A percentile compares a stretch with the other conserved stretches of the same genome.
Evolutionary conservation across 2,888 invertebrate species (phyloP).

Genomic region (Petrolisthes cinctipes): DNA sequence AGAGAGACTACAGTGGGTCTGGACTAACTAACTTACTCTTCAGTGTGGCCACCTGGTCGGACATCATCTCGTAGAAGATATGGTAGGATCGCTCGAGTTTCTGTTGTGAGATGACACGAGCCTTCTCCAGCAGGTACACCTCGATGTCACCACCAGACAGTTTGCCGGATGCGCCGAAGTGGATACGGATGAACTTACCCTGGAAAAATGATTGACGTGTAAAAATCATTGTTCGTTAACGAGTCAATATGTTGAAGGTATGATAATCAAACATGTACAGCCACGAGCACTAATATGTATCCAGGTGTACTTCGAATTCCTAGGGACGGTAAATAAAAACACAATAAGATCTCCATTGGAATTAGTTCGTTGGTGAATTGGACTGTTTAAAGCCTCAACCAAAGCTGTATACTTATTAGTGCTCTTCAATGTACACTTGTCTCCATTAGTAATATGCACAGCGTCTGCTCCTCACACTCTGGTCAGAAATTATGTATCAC

Average conservation of each 20-base stretch:
- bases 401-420: too few relatives aligned
- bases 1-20: neutral
- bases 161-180: slow-evolving; percentile 65
- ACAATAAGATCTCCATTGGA: neutral
- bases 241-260: neutral
- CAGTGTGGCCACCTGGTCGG: slow-evolving; percentile 70
- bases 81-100: slow-evolving; percentile 93
- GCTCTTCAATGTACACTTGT: too few relatives aligned
- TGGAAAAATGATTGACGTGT: slow-evolving; percentile 5
- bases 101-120: slow-evolving; percentile 99
- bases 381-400: too few relatives aligned
- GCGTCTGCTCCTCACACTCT: too few relatives aligned
- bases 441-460: too few relatives aligned
- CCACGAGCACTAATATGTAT: too few relatives aligned
- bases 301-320: too few relatives aligned
- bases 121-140: slow-evolving; percentile 98
- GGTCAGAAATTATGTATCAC: too few relatives aligned
- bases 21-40: neutral
- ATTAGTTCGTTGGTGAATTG: too few relatives aligned
- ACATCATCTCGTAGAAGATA: slow-evolving; percentile 74
- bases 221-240: neutral
- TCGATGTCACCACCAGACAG: slow-evolving; percentile 91
- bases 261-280: neutral
- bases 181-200: slow-evolving; percentile 79
- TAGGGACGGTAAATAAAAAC: neutral